Base-by-base conservation (phyloP, 2,113 vertebrate species). In the Coryphaenoides rupestris region DNA sequence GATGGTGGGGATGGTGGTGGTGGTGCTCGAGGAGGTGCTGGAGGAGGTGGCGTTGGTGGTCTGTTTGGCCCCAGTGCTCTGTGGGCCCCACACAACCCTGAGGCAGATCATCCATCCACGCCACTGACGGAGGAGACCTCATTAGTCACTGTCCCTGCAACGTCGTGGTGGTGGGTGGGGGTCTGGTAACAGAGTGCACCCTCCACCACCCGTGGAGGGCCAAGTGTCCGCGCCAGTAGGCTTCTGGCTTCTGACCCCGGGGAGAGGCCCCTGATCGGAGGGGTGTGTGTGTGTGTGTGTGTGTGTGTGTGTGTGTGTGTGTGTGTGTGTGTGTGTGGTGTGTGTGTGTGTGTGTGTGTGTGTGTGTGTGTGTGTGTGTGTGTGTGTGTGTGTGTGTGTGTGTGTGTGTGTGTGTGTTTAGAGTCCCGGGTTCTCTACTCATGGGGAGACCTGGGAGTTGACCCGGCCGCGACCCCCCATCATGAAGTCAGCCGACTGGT, bases 141-240 rank as follows among this genome's bases (percentile, higher is more conserved):
- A 91, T 92, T 90, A 89, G 88, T 91, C 89, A 92, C 77, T 75
- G 77, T 84, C 78, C 86, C 80, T 59, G 84, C 84, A 88, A 89
- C 83, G 82, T 81, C 5, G 53, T 52, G 16, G 50, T 52, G 50
- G 50, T 4, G 6, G 52, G 19, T n/a, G 21, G 58, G 63, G 70
- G 70, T 73, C 83, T 86, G 87, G 88, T 88, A 84, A 89, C 84
- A 72, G 80, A 89, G 89, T 83, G 84, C 77, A 77, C 23, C 14
- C 19, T 3, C 28, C 77, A 82, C 84, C n/a, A 80, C 88, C 86
- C 65, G 69, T 80, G 50, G 79, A 84, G 80, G 79, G 84, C 82
- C 85, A 84, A 87, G 87, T 87, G 86, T 85, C 86, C 72, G 76
- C 65, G 68, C 78, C 77, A 82, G 84, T 80, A 86, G 75, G 78